These are phyloP conservation scores for Tiliqua scincoides DNA, from an alignment of 2,113 vertebrate species.

Conservation along the genomic window DNA sequence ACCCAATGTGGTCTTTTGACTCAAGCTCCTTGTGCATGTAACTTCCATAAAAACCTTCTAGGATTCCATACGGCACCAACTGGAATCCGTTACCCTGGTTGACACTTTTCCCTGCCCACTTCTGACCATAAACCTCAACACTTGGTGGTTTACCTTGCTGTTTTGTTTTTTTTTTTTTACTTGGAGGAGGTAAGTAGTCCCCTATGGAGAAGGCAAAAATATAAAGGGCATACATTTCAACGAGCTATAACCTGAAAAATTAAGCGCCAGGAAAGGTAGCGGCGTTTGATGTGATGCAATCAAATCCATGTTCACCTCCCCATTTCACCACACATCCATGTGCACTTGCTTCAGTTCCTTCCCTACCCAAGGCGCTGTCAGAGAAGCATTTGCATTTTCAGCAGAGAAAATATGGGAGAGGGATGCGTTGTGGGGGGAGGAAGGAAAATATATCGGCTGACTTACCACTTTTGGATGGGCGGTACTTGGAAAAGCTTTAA, in stretches of 20 bases:
- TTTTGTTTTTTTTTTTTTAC: not conserved
- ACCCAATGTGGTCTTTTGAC: not conserved
- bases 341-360: not conserved
- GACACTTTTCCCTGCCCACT: not conserved
- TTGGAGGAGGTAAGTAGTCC: not conserved
- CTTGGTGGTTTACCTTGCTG: not conserved
- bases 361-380: not conserved
- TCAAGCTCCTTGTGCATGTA: not conserved
- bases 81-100: not conserved
- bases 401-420: not conserved
- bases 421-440: not conserved
- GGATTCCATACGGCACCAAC: not conserved
- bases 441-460: not conserved
- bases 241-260: too few species aligned
- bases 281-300: not conserved
- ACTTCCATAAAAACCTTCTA: not conserved
- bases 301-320: not conserved
- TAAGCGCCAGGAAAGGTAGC: not conserved
- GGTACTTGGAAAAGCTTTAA: not conserved
- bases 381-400: not conserved
- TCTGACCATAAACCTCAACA: not conserved
- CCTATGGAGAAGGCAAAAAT: not conserved
- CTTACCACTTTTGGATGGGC: not conserved
- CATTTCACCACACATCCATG: slow-evolving; percentile 7
- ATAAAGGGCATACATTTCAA: not conserved